These are phyloP conservation scores for Agapornis canus DNA, from an alignment of 2,797 vertebrate genomes.

Conservation along the genomic window DNA sequence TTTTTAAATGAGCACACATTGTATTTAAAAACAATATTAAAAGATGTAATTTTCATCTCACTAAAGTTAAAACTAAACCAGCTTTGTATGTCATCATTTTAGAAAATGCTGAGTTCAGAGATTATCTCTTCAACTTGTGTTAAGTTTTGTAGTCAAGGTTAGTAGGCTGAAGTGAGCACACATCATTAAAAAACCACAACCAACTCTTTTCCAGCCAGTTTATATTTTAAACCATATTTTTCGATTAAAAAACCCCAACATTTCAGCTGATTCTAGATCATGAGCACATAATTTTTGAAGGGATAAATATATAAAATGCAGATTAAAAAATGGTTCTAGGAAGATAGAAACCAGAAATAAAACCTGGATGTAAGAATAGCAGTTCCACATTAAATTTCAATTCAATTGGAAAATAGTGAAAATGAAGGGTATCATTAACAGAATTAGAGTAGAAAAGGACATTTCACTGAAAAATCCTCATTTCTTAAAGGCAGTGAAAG, in stretches of 20 bases:
- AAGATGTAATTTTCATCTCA: not conserved
- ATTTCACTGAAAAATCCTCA: not conserved
- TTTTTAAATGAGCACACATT: not conserved
- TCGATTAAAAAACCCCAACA: not conserved
- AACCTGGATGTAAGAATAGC: not conserved
- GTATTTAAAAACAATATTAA: not conserved
- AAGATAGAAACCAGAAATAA: not conserved
- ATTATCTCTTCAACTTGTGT: accelerated
- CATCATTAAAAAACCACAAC: accelerated
- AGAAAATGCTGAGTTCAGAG: not conserved
- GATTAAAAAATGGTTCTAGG: not conserved
- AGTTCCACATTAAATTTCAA: not conserved
- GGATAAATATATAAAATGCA: not conserved
- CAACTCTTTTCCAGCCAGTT: not conserved
- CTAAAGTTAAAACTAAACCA: not conserved
- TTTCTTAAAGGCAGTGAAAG: not conserved
- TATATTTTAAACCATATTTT: not conserved
- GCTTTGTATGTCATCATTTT: not conserved
- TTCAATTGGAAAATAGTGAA: not conserved
- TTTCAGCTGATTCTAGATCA: not conserved
- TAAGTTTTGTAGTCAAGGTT: not conserved
- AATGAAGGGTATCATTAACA: accelerated
- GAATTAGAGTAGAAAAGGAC: not conserved
- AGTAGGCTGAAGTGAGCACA: not conserved
- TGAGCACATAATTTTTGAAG: not conserved